phyloP scores from a whole-genome alignment of 2,888 invertebrate genomes.

The Luperina testacea region DNA sequence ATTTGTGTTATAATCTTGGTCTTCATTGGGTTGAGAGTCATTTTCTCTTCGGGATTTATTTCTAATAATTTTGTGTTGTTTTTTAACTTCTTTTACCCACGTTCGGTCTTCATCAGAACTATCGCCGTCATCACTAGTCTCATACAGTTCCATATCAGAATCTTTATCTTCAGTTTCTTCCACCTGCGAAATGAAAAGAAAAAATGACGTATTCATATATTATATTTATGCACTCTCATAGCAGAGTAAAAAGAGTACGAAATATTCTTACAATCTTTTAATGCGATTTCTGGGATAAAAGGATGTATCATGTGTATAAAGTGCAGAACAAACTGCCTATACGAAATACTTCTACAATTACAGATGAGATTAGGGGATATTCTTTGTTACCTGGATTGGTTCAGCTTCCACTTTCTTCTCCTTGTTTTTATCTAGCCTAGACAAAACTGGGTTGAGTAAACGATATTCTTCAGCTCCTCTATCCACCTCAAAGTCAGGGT shows the following conservation, averaged over 20 bases:
- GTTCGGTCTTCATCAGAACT: conserved; percentile 95
- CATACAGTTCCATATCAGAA: conserved; percentile 89
- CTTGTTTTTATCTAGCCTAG: conserved; percentile 94
- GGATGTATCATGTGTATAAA: not conserved
- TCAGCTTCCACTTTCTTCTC: conserved; percentile 89
- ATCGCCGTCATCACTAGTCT: conserved; percentile 79
- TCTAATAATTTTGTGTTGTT: conserved; percentile 92
- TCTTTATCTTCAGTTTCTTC: conserved; percentile 83
- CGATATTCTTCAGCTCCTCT: conserved; percentile 96
- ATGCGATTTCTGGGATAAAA: not conserved
- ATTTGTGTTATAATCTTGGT: conserved; percentile 75
- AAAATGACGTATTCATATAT: not conserved
- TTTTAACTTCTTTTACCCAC: conserved; percentile 95
- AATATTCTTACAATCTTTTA: not conserved
- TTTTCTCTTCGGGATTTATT: conserved; percentile 78
- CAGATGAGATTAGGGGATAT: not conserved
- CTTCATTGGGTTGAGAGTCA: conserved; percentile 69
- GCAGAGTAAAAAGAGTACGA: not conserved
- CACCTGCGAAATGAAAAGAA: conserved; percentile 68
- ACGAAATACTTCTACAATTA: not conserved
- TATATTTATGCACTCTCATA: not conserved
- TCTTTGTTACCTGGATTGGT: conserved; percentile 82
- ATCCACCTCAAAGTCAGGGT: conserved; percentile 98
- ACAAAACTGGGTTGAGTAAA: conserved; percentile 96
- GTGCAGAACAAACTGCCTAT: not conserved